Percentiles rank a stretch among this genome's conserved stretches.
These are phyloP conservation scores for Lerema accius DNA, from an alignment of 1,140 invertebrate species.

Conservation along the genomic window DNA sequence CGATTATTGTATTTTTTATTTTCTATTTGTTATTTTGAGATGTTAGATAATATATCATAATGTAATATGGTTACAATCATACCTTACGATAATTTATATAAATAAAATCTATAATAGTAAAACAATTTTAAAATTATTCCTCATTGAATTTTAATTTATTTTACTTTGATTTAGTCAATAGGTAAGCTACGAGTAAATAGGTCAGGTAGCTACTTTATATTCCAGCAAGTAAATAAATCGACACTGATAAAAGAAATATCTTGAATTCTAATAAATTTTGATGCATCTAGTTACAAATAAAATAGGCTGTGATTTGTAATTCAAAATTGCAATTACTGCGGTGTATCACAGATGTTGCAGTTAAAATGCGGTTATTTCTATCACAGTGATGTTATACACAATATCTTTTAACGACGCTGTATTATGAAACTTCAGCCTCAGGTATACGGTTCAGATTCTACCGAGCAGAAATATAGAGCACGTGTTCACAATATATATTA, in stretches of 20 bases:
- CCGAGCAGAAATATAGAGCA: constrained; percentile 5
- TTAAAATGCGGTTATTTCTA: constrained; percentile 25
- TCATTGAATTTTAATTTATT: too few relatives aligned
- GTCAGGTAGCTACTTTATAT: not conserved
- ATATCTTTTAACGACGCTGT: constrained; percentile 1
- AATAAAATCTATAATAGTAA: too few relatives aligned
- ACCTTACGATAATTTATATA: too few relatives aligned
- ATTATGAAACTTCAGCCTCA: not conserved
- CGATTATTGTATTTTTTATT: too few relatives aligned
- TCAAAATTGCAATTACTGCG: constrained; percentile 20
- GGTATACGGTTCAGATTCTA: constrained; percentile 14
- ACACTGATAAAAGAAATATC: not conserved
- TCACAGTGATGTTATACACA: constrained; percentile 11
- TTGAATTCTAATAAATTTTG: not conserved
- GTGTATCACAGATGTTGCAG: constrained; percentile 16
- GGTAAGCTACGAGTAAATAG: too few relatives aligned
- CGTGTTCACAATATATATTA: constrained; percentile 16
- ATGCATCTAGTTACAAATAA: not conserved
- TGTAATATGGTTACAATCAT: too few relatives aligned
- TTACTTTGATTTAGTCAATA: too few relatives aligned
- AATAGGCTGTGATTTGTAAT: constrained; percentile 10
- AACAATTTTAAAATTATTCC: too few relatives aligned
- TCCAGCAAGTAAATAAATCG: not conserved
- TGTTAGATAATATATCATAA: too few relatives aligned
- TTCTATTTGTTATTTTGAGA: too few relatives aligned